phyloP scores from a whole-genome alignment of 2,113 vertebrate genomes.

The Jacana jacana region DNA sequence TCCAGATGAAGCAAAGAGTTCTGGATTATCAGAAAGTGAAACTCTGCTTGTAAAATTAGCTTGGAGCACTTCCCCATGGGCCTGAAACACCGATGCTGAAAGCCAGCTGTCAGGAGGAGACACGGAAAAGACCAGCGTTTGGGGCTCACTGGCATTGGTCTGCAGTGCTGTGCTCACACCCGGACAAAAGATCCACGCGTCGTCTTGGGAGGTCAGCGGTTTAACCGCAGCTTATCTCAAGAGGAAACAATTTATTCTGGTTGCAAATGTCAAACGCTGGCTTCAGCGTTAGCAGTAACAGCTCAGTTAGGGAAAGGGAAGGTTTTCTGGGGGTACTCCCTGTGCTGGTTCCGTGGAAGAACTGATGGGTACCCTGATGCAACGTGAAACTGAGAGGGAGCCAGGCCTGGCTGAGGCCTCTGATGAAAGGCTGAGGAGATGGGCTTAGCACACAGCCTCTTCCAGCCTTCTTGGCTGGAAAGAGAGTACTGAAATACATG shows the following conservation, averaged over 20 bases:
- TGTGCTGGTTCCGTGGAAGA: not conserved
- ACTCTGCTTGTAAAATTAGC: not conserved
- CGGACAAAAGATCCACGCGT: not conserved
- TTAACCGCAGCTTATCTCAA: constrained; percentile 42
- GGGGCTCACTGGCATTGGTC: not conserved
- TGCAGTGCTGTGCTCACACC: not conserved
- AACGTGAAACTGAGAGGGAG: not conserved
- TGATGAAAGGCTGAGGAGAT: not conserved
- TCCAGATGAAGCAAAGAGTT: constrained; percentile 41
- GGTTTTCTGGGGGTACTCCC: not conserved
- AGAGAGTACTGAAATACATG: not conserved
- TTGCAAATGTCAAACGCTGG: not conserved
- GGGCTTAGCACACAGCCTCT: not conserved
- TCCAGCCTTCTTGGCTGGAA: constrained; percentile 2
- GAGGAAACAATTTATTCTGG: constrained; percentile 46
- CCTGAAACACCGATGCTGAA: not conserved
- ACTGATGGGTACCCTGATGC: not conserved
- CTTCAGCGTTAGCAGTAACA: not conserved
- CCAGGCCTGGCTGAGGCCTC: not conserved
- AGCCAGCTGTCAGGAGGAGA: not conserved
- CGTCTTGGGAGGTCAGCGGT: constrained; percentile 21
- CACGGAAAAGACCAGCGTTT: not conserved
- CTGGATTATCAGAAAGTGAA: constrained; percentile 33
- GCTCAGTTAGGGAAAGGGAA: not conserved
- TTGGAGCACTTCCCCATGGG: not conserved